Evolutionary conservation across 1,140 invertebrate genomes (phyloP), one percentile per base, ranked within the genome.

Genomic region (Drosophila erecta): DNA sequence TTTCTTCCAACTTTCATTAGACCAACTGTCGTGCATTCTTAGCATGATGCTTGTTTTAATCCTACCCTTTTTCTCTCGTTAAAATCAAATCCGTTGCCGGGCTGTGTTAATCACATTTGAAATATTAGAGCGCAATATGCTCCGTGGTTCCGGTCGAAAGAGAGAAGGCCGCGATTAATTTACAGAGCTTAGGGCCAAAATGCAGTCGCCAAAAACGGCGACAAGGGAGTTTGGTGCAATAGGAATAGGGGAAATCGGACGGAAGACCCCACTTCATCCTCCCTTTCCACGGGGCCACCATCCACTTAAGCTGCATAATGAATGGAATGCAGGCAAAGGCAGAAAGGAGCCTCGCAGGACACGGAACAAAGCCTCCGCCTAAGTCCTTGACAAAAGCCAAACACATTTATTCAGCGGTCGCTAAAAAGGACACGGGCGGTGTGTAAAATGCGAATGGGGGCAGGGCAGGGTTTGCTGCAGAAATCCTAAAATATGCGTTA

Each of bases 401-500:
- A 87, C 84, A 87, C 84, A 87, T 87, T 89, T 87, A 89, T 87
- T 89, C 79, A 89, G 84, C 84, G 79, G 79, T 79, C 62, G 75
- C 60, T 64, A 49, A 58, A 67, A 62, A 76, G 41, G 66, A 69
- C 74, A 69, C 33, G 47, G 59, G 40, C 17, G 55, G 20, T 24
- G 54, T 30, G 33, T 41, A 43, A 35, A 49, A 62, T 22, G 40
- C 27, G n/a, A 43, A 55, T 17, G 24, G 8, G 6, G 24, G 24
- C 24, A 4, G 22, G 4, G 24, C 24, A 24, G 24, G 24, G 33
- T 38, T 12, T 38, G 35, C 65, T n/a, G 62, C 71, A 59, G 83
- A 89, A 87, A 89, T 80, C 84, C 84, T 87, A 89, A 87, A 87
- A 89, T 87, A 87, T 89, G 79, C 79, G 84, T 84, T 80, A 51